Percentiles rank a stretch among this genome's conserved stretches.
Evolutionary conservation across 2,113 vertebrate genomes (phyloP).

Genomic region (Hymenochirus boettgeri): DNA sequence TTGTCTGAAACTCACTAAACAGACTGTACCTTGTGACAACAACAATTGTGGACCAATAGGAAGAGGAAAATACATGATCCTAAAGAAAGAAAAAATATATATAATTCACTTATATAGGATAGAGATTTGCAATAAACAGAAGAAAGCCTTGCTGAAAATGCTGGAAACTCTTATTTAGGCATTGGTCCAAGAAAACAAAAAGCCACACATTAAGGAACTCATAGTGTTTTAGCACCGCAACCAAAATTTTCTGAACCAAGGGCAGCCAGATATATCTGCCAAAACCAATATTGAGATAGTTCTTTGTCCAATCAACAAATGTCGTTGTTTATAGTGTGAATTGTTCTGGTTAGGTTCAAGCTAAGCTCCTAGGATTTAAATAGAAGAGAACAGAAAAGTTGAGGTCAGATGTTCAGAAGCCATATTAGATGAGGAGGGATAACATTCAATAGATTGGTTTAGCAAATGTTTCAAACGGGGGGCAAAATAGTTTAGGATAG

Average conservation of each 20-base stretch:
- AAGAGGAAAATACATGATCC: no score
- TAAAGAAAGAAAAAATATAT: no score
- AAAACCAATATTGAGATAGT: conserved; percentile 82
- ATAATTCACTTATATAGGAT: no score
- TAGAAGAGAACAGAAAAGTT: conserved; percentile 58
- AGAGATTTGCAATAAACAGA: conserved; percentile 1
- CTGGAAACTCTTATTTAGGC: conserved; percentile 69
- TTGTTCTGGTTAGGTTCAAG: conserved; percentile 92
- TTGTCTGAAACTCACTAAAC: no score
- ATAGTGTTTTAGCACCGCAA: conserved; percentile 85
- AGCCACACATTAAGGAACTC: conserved; percentile 77
- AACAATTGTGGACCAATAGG: no score
- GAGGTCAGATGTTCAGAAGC: conserved; percentile 50
- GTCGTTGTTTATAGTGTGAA: conserved; percentile 92
- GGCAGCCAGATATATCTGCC: conserved; percentile 63
- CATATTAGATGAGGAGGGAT: conserved; percentile 38
- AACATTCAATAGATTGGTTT: conserved; percentile 50
- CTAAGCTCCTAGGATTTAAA: conserved; percentile 69
- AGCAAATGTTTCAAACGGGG: conserved; percentile 9
- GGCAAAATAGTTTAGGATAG: no score
- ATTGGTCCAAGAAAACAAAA: conserved; percentile 71
- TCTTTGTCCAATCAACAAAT: conserved; percentile 84
- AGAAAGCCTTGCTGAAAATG: conserved; percentile 63
- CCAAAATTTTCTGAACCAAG: conserved; percentile 66
- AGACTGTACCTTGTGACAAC: no score